These are phyloP conservation scores for Chascanopsetta lugubris DNA, from an alignment of 2,113 vertebrate species.

Conservation along the genomic window DNA sequence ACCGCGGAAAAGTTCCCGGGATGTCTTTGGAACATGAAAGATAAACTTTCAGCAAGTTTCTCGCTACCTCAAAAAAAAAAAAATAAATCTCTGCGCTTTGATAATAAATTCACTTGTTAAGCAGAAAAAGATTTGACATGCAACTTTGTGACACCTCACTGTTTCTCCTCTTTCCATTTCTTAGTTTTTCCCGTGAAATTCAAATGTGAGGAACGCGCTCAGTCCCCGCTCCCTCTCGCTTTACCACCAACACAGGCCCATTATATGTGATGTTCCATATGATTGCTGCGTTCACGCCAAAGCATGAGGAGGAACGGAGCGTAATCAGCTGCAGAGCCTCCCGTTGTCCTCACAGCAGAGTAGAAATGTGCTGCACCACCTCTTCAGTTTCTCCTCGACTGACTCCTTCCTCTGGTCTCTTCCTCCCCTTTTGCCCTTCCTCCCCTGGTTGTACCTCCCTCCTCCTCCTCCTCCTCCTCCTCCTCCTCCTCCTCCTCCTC, in stretches of 20 bases:
- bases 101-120: neutral
- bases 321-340: neutral
- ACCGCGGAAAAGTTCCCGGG: neutral
- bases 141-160: neutral
- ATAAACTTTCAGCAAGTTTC: neutral
- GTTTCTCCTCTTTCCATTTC: neutral
- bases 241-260: no score
- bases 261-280: no score
- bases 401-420: neutral
- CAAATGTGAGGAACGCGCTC: no score
- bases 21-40: neutral
- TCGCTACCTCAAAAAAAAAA: neutral
- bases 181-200: neutral
- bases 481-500: conserved; percentile 16
- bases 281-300: no score
- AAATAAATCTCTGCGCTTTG: neutral
- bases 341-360: neutral
- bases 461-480: conserved; percentile 2
- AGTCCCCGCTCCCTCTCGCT: no score
- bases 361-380: neutral
- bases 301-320: neutral
- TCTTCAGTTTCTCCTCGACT: neutral
- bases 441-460: conserved; percentile 9
- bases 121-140: neutral
- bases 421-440: neutral